These are phyloP conservation scores for Basileuterus tristriatus DNA, from an alignment of 2,797 vertebrate species.

Conservation along the genomic window DNA sequence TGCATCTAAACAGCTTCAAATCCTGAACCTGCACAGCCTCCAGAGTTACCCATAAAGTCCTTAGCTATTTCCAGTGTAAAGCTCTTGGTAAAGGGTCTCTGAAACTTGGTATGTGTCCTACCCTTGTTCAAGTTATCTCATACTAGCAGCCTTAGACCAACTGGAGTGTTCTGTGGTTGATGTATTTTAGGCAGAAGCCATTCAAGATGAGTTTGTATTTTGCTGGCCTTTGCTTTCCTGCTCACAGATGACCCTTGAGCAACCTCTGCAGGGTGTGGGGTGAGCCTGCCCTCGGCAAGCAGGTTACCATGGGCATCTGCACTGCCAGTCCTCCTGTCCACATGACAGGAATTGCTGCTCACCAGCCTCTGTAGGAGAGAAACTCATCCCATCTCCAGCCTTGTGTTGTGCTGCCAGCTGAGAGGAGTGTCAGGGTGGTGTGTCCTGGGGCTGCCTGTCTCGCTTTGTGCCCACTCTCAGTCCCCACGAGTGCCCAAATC, in stretches of 20 bases:
- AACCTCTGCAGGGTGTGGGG: background rate
- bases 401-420: background rate
- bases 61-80: background rate
- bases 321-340: background rate
- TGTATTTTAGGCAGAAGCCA: background rate
- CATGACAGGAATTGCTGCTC: rapidly evolving
- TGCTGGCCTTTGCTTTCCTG: background rate
- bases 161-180: background rate
- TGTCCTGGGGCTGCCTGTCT: rapidly evolving
- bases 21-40: background rate
- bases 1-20: background rate
- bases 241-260: background rate
- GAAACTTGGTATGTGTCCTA: background rate
- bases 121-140: background rate
- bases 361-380: rapidly evolving
- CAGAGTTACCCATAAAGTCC: background rate
- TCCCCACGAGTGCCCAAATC: background rate
- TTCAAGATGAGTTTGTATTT: background rate
- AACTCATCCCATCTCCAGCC: background rate
- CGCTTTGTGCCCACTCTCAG: rapidly evolving
- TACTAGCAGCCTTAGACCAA: background rate
- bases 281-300: background rate
- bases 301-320: rapidly evolving
- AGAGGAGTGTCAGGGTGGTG: rapidly evolving
- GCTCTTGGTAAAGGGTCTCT: background rate